phyloP scores from a whole-genome alignment of 1,140 invertebrate species.

The Leptinotarsa lineolata region DNA sequence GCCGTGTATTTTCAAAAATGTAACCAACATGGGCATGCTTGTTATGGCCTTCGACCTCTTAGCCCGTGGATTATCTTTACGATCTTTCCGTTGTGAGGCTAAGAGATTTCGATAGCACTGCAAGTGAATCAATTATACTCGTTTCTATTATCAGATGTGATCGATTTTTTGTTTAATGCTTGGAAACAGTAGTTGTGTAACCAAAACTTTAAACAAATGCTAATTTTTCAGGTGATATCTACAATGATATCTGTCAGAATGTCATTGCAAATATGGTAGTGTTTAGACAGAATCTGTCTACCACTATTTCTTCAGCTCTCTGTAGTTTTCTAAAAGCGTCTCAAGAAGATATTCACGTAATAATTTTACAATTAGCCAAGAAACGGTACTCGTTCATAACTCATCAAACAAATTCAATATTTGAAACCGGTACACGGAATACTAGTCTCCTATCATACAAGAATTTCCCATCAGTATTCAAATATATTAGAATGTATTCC shows the following conservation, averaged over 20 bases:
- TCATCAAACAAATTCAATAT: background rate
- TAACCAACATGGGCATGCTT: constrained; percentile 19
- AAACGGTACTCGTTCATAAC: background rate
- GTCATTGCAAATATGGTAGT: too few relatives aligned
- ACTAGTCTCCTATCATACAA: background rate
- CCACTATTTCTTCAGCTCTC: too few relatives aligned
- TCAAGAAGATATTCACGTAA: too few relatives aligned
- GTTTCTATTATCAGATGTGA: too few relatives aligned
- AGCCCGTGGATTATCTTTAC: background rate
- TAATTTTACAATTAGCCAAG: background rate
- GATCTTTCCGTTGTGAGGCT: background rate
- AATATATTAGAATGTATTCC: constrained; percentile 3
- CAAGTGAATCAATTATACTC: background rate
- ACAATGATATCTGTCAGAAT: too few relatives aligned
- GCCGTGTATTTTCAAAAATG: constrained; percentile 14
- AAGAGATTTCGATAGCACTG: background rate
- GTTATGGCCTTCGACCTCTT: background rate
- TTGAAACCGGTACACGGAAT: background rate
- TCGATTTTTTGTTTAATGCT: too few relatives aligned
- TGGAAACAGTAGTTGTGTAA: too few relatives aligned
- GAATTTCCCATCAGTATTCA: background rate
- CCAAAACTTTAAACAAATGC: too few relatives aligned
- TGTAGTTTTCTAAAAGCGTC: too few relatives aligned
- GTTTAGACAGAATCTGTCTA: too few relatives aligned
- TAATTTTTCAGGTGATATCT: too few relatives aligned